phyloP scores from a whole-genome alignment of 2,888 invertebrate genomes.

The Nymphalis c-album region DNA sequence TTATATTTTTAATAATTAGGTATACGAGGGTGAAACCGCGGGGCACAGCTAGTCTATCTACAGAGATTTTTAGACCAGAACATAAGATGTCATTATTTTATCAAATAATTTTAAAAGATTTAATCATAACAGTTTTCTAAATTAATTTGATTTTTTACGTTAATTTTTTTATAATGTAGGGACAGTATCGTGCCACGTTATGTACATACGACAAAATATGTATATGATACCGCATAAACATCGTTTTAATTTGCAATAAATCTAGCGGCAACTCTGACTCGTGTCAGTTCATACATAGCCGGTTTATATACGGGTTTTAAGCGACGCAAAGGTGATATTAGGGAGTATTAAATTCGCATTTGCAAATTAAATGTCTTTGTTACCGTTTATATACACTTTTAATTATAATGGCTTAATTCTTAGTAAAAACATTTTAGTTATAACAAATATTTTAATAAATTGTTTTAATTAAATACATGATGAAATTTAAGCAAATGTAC shows the following conservation, averaged over 20 bases:
- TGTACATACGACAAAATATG: too few species aligned
- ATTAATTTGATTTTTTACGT: not conserved
- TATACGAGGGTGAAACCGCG: too few species aligned
- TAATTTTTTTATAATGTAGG: not conserved
- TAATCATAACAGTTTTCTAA: too few species aligned
- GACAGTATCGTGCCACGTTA: not conserved
- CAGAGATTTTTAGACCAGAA: too few species aligned
- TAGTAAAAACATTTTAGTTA: too few species aligned
- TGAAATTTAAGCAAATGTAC: too few species aligned
- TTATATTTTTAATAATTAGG: too few species aligned
- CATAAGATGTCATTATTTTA: too few species aligned
- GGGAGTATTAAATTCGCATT: slow-evolving; percentile 45
- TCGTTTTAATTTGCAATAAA: slow-evolving; percentile 11
- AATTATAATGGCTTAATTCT: not conserved
- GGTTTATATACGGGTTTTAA: slow-evolving; percentile 4
- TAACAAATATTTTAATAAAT: too few species aligned
- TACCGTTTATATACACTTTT: not conserved
- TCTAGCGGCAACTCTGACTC: not conserved
- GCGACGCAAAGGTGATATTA: slow-evolving; percentile 41
- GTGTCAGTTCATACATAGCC: slow-evolving; percentile 16
- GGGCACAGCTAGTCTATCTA: too few species aligned
- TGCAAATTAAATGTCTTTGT: slow-evolving; percentile 3
- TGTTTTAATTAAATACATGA: too few species aligned
- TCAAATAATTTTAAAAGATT: too few species aligned
- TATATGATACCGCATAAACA: not conserved